These are phyloP conservation scores for Halisarca cf. caerulea DNA, from an alignment of 37 sponge, comb jelly and placozoan species.

Conservation along the genomic window DNA sequence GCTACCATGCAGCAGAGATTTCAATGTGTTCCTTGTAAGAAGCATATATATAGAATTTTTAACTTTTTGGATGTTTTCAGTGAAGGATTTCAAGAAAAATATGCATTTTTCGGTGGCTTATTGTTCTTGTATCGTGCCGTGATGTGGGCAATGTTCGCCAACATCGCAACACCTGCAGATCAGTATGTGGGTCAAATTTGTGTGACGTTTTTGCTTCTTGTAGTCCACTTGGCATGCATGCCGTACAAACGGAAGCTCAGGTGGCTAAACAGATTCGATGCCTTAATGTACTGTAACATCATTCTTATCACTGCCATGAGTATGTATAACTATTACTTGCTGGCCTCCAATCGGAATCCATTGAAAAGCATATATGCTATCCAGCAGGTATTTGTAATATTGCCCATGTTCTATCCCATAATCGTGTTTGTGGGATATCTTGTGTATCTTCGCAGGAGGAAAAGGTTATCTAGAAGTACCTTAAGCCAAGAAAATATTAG, in stretches of 20 bases:
- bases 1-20: neutral
- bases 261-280: neutral
- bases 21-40: neutral
- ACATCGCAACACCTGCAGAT: too few species aligned
- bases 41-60: neutral
- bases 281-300: constrained; percentile 13
- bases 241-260: neutral
- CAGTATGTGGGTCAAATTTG: neutral
- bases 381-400: neutral
- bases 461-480: too few species aligned
- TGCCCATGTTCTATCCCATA: neutral
- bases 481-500: too few species aligned
- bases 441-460: neutral
- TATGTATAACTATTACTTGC: neutral
- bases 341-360: neutral
- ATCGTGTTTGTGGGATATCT: neutral
- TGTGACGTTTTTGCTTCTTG: neutral
- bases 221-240: neutral
- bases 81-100: constrained; percentile 20
- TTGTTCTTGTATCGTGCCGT: neutral
- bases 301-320: neutral
- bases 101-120: constrained; percentile 11
- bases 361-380: neutral
- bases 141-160: neutral
- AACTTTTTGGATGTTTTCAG: neutral